Base-by-base conservation (phyloP, 2,888 invertebrate species). In the Malthinus seriepunctatus region DNA sequence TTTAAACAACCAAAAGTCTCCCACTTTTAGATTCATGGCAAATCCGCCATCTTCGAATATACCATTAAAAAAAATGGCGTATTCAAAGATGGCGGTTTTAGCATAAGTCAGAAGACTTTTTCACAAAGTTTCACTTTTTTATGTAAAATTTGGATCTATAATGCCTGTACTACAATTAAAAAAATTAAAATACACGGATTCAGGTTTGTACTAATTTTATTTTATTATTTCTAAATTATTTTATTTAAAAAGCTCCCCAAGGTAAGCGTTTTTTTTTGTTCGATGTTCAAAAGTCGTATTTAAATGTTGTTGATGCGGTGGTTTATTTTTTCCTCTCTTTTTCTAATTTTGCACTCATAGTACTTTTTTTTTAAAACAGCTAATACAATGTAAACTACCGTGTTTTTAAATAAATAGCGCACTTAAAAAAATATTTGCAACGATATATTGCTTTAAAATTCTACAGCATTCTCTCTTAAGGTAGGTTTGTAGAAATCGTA, bases 121-220 rank as follows among this genome's bases (percentile, higher is more conserved):
- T n/a, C n/a, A n/a, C n/a, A n/a, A n/a, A n/a, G n/a, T n/a, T n/a
- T n/a, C n/a, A n/a, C n/a, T n/a, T n/a, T n/a, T n/a, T n/a, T n/a
- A n/a, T n/a, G n/a, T n/a, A n/a, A n/a, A n/a, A n/a, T n/a, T n/a
- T n/a, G n/a, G n/a, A n/a, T n/a, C n/a, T n/a, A n/a, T n/a, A n/a
- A n/a, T n/a, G n/a, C n/a, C n/a, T n/a, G n/a, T n/a, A n/a, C n/a
- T n/a, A n/a, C n/a, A n/a, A n/a, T 15, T 42, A 42, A 23, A 2
- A 23, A 23, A 23, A 23, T 23, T 23, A 51, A 56, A 51, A 60
- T 51, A 52, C 54, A 59, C 56, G 56, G 65, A 62, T 23, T 47
- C 63, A 65, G 65, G 65, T 65, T 65, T 65, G 65, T 65, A 65
- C 63, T 45, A 57, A 51, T 58, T 63, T 62, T 59, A 54, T 54